Conservation (phyloP, 2,113 vertebrate species). For the Tupaia chinensis region DNA sequence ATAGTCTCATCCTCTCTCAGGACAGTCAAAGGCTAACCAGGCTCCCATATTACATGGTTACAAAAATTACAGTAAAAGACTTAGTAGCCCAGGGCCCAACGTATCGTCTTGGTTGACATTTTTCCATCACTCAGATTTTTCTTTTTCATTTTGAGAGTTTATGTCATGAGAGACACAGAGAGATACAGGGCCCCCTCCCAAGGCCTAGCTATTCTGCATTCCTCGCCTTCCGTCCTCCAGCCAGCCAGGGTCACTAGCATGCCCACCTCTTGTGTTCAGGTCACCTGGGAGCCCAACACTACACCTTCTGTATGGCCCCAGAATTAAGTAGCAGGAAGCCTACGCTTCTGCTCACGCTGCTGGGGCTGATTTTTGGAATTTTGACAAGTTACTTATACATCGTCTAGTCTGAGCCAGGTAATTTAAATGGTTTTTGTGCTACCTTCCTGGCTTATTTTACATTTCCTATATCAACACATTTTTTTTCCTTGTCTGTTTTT, state of each 20-base stretch:
- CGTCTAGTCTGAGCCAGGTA: not conserved
- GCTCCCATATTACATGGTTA: not conserved
- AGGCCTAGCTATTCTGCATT: no score
- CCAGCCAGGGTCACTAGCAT: no score
- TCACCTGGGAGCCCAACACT: no score
- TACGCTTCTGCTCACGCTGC: no score
- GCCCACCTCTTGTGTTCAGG: no score
- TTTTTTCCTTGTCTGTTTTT: not conserved
- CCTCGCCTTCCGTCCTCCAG: no score
- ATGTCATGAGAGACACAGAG: no score
- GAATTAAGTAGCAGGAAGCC: no score
- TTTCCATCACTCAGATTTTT: not conserved
- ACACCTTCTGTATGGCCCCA: no score
- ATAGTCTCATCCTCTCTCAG: not conserved
- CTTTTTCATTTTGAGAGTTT: no score
- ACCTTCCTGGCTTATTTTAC: constrained; percentile 16
- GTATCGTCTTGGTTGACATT: not conserved
- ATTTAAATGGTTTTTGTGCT: not conserved
- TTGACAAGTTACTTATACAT: constrained; percentile 27
- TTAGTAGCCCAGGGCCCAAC: fast-evolving
- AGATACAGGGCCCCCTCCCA: no score
- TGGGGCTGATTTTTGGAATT: not conserved
- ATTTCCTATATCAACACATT: not conserved
- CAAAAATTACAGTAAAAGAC: fast-evolving
- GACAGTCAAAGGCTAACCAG: constrained; percentile 23